Evolutionary conservation across 2,888 invertebrate species (phyloP).

Genomic region (Apodemia mormo): DNA sequence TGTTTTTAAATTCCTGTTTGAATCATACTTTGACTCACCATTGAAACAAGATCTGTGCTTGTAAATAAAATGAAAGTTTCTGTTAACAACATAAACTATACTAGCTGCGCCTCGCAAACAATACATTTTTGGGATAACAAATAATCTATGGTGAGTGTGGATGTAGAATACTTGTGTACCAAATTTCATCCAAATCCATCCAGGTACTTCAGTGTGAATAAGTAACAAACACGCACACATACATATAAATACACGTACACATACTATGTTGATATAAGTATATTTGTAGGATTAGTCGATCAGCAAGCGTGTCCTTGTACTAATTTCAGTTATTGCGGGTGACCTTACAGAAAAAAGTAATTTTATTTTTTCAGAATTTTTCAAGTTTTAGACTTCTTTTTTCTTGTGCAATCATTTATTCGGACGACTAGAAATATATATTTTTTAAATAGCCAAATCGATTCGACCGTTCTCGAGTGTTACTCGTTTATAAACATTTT

Average conservation of each 20-base stretch:
- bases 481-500: too few relatives aligned
- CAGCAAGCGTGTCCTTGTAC: too few relatives aligned
- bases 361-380: background rate
- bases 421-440: background rate
- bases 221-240: background rate
- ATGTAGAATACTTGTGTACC: too few relatives aligned
- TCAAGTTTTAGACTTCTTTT: background rate
- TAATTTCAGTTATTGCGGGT: background rate
- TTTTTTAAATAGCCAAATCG: background rate
- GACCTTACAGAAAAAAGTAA: background rate
- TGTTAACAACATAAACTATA: background rate
- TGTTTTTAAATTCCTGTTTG: conserved; percentile 17
- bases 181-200: background rate
- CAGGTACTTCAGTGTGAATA: background rate
- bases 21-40: conserved; percentile 10
- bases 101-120: background rate
- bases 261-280: background rate
- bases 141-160: too few relatives aligned
- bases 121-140: too few relatives aligned
- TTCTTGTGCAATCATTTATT: background rate
- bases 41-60: conserved; percentile 11
- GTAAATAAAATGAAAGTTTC: conserved; percentile 9
- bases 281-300: too few relatives aligned
- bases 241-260: background rate
- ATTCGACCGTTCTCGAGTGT: background rate